These are phyloP conservation scores for Telenomus remus DNA, from an alignment of 1,140 invertebrate genomes.

Conservation along the genomic window DNA sequence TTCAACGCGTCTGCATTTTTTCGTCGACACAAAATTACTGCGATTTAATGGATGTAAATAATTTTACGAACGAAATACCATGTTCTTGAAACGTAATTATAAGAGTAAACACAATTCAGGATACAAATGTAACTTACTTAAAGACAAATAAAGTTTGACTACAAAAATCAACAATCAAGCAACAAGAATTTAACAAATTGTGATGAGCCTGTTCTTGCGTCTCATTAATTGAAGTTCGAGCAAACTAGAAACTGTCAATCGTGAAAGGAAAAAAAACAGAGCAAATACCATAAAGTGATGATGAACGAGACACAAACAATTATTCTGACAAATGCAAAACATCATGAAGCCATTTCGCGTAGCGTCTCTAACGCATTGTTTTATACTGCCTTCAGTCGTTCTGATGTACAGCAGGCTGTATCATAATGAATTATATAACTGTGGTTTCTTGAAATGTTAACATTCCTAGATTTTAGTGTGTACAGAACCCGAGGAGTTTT, in stretches of 20 bases:
- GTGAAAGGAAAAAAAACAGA: not conserved
- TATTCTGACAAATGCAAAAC: conserved; percentile 13
- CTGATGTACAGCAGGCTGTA: conserved; percentile 75
- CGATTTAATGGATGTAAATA: conserved; percentile 47
- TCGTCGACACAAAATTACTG: conserved; percentile 24
- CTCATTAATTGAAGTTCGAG: not conserved
- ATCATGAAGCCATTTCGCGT: conserved; percentile 35
- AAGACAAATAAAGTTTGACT: conserved; percentile 46
- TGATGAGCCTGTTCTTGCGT: not conserved
- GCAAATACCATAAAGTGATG: not conserved
- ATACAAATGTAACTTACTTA: conserved; percentile 49
- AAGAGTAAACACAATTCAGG: conserved; percentile 22
- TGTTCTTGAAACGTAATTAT: conserved; percentile 33
- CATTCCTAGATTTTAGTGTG: conserved; percentile 74
- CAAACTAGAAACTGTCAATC: too few species aligned
- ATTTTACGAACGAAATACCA: conserved; percentile 38
- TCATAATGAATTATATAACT: conserved; percentile 73
- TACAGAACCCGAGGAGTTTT: conserved; percentile 70
- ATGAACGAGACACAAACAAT: conserved; percentile 2
- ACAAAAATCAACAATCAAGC: conserved; percentile 12
- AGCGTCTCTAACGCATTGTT: conserved; percentile 58
- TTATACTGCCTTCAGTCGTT: conserved; percentile 72
- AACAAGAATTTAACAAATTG: not conserved
- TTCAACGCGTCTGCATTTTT: conserved; percentile 19
- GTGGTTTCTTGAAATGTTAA: conserved; percentile 75